These are phyloP conservation scores for Crematogaster levior DNA, from an alignment of 2,888 invertebrate species.

Conservation along the genomic window DNA sequence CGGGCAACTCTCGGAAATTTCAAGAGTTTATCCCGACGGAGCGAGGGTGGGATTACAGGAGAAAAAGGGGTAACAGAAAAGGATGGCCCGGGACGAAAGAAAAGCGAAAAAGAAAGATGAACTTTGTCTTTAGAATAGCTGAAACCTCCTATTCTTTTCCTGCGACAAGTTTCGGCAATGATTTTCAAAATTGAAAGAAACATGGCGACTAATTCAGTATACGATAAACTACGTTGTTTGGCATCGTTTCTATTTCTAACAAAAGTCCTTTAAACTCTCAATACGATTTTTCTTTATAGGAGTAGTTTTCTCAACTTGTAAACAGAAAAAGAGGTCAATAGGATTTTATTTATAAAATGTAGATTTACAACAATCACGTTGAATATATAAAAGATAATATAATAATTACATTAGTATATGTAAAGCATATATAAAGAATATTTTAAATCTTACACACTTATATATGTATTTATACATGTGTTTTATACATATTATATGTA, in stretches of 20 bases:
- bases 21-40: constrained; percentile 67
- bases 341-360: not conserved
- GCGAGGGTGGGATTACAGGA: constrained; percentile 47
- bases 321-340: not conserved
- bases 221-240: constrained; percentile 20
- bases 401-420: not conserved
- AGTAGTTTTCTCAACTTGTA: not conserved
- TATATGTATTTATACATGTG: not conserved
- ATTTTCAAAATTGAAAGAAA: constrained; percentile 36
- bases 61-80: constrained; percentile 48
- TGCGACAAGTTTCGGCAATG: constrained; percentile 29
- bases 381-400: not conserved
- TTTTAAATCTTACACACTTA: not conserved
- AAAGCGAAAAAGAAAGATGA: constrained; percentile 34
- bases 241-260: constrained; percentile 3
- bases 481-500: not conserved
- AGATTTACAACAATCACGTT: not conserved
- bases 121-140: constrained; percentile 49
- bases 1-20: constrained; percentile 72
- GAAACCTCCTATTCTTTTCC: constrained; percentile 21
- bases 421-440: not conserved
- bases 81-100: constrained; percentile 43
- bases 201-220: not conserved
- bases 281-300: not conserved
- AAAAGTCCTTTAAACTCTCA: constrained; percentile 7